Conservation (phyloP, 2,113 vertebrate species). For the Phrynosoma blainvillii region DNA sequence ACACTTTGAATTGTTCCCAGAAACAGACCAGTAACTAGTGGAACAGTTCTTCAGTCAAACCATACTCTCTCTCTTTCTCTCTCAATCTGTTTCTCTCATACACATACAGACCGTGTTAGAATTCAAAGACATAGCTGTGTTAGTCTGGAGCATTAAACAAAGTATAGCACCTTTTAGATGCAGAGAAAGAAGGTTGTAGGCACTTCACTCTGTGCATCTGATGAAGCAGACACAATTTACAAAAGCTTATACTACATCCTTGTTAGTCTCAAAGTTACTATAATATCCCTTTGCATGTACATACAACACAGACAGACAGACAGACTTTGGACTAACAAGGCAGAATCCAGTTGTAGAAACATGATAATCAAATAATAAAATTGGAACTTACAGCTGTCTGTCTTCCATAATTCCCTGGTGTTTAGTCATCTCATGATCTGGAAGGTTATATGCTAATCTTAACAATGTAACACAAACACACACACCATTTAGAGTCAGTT, state of each 20-base stretch:
- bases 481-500: background rate
- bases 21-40: background rate
- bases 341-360: background rate
- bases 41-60: background rate
- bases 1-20: background rate
- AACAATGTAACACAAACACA: background rate
- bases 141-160: no score
- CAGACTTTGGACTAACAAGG: background rate
- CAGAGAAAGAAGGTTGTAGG: no score
- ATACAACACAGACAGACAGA: background rate
- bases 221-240: no score
- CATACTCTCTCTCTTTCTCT: background rate
- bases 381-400: background rate
- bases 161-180: no score
- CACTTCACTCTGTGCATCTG: no score
- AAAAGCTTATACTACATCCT: no score
- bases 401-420: background rate
- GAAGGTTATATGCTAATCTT: background rate
- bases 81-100: background rate
- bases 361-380: background rate
- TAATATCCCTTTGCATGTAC: background rate
- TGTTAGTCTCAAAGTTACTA: no score
- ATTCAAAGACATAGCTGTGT: no score
- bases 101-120: no score
- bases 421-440: background rate